phyloP scores from a whole-genome alignment of 2,797 vertebrate genomes.

The Synanceia verrucosa region DNA sequence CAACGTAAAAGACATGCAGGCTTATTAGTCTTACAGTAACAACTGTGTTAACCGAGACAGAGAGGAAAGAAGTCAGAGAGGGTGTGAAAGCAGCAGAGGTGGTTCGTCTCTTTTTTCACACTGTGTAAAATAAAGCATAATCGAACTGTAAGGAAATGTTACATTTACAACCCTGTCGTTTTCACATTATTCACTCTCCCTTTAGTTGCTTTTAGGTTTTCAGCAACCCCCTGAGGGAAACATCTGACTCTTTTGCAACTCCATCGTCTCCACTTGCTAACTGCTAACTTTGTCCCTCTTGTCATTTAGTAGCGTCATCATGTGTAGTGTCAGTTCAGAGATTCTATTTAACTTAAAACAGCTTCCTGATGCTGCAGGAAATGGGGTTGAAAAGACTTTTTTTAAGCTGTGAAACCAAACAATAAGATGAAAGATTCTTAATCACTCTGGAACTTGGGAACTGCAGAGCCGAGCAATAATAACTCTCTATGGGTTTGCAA shows the following conservation, averaged over 20 bases:
- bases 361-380: neutral
- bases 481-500: neutral
- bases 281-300: neutral
- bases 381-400: neutral
- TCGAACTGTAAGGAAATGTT: neutral
- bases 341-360: slow-evolving; percentile 3
- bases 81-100: slow-evolving; percentile 34
- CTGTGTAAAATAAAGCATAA: neutral
- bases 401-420: slow-evolving; percentile 1
- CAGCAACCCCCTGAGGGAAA: neutral
- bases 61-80: slow-evolving; percentile 11
- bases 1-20: slow-evolving; percentile 23
- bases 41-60: slow-evolving; percentile 46
- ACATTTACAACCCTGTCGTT: neutral
- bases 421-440: neutral
- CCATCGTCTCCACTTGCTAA: neutral
- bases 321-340: neutral
- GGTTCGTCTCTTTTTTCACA: slow-evolving; percentile 38
- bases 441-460: neutral
- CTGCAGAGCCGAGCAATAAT: neutral
- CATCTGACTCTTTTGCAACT: neutral
- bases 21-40: slow-evolving; percentile 61
- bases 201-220: neutral
- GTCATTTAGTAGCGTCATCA: neutral
- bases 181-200: neutral